Evolutionary conservation across 1,140 invertebrate species (phyloP), one percentile per base, ranked within the genome.

Genomic region (Drosophila parabipectinata): DNA sequence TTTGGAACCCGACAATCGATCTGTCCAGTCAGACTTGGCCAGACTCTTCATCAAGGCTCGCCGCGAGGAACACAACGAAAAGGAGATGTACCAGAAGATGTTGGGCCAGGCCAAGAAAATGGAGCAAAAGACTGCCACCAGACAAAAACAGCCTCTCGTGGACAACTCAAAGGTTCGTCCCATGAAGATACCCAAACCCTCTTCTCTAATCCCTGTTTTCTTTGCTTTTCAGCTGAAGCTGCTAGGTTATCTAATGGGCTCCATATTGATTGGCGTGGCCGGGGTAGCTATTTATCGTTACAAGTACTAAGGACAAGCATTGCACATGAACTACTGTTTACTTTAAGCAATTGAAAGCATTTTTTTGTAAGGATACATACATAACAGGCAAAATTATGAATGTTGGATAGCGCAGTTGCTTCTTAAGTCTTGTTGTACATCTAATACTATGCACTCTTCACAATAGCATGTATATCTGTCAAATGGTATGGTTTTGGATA

Each of bases 21-120:
- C 92, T 15, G 93, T 95, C 37, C 92, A 93, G 47, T 92, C 89
- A 64, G 95, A 96, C 90, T 79, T 96, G 48, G 92, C 93, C 1
- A 92, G 93, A 60, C 81, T 95, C 10, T 93, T 93, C 41, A 92
- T 93, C 18, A 94, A 94, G 73, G 93, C 93, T 48, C 93, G 93
- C 21, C 93, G 93, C 39, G 93, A 95, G 53, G 93, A 92, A 18
- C 84, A 91, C 21, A 93, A 93, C 57, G 94, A 95, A 85, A 94
- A 93, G 61, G 93, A 94, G 71, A 80, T 95, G 53, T 95, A 95
- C 81, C 93, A 94, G 61, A 95, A 95, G 89, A 95, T 95, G 95
- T 80, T 95, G 26, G 94, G 94, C 1, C 91, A 92, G 55, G 90
- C 91, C 3, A 91, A 91, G 57, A 92, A 92, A 79, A 78, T 92